Evolutionary conservation across 2,888 invertebrate species (phyloP), one percentile per base, ranked within the genome.

Genomic region (Patella ulyssiponensis): DNA sequence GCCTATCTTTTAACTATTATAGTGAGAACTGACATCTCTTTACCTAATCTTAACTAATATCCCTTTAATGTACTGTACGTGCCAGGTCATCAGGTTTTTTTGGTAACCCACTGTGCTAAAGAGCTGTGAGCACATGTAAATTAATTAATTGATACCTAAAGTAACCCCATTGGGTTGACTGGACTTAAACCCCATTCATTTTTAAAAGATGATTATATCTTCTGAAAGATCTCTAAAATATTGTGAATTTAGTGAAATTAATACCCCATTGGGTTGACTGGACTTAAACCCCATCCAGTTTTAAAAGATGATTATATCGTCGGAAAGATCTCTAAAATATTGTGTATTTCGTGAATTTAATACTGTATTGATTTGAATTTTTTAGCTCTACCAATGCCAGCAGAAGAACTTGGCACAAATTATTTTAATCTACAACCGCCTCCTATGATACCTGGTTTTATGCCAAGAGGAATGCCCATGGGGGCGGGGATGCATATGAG

Each of bases 401-500:
- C 94, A 3, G 93, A 94, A 79, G 94, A 94, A 86, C 86, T 93
- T 70, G 87, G 89, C 53, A 94, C 94, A 86, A 92, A 92, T 82
- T 95, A 94, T 92, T 95, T 95, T 91, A 95, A 95, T 87, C 90
- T 95, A 71, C 89, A 91, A 69, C 88, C 89, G 9, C 82, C 85
- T n/a, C 79, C 85, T 70, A 77, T 87, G 71, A 87, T 88, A 71
- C 88, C 85, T 5, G 84, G 86, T 74, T 78, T 84, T 12, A 85
- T 86, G 74, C 87, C 87, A 7, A 69, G 92, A 90, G 82, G 83
- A 94, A 0, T 92, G n/a, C 81, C 86, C n/a, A n/a, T n/a, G n/a
- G n/a, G n/a, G n/a, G n/a, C n/a, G n/a, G n/a, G n/a, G 82, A 82
- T 82, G 93, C 82, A 94, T 93, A 53, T 92, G 17, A 80, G 82